A percentile compares a stretch with the other conserved stretches of the same genome.
Conservation (phyloP, 1,140 invertebrate genomes). For the Cheumatopsyche charites region DNA sequence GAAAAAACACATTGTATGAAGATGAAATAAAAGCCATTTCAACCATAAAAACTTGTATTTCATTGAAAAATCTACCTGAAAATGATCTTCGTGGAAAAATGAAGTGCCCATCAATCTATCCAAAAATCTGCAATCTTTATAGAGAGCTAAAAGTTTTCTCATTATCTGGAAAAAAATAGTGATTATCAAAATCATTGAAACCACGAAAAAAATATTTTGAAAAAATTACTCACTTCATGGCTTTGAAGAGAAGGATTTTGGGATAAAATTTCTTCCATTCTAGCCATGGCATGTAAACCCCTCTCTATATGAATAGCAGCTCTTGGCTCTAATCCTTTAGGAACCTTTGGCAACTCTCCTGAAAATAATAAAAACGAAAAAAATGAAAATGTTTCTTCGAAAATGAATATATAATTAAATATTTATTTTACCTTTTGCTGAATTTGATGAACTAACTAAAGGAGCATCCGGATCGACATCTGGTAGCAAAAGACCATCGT, state of each 20-base stretch:
- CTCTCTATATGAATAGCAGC: slow-evolving; percentile 76
- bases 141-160: slow-evolving; percentile 79
- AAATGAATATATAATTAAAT: not conserved
- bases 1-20: not conserved
- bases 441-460: slow-evolving; percentile 48
- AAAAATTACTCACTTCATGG: slow-evolving; percentile 62
- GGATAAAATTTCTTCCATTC: slow-evolving; percentile 77
- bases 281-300: slow-evolving; percentile 73
- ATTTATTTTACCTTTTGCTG: slow-evolving; percentile 14
- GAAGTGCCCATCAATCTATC: slow-evolving; percentile 84
- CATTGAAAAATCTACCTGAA: slow-evolving; percentile 58
- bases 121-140: slow-evolving; percentile 85
- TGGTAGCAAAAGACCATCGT: slow-evolving; percentile 48
- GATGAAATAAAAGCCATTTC: no score
- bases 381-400: not conserved
- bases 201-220: slow-evolving; percentile 31
- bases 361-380: slow-evolving; percentile 13
- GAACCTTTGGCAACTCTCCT: slow-evolving; percentile 57
- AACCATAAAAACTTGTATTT: no score
- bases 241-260: slow-evolving; percentile 74
- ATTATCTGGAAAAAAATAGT: slow-evolving; percentile 62
- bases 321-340: slow-evolving; percentile 64
- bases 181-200: not conserved
- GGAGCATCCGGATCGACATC: slow-evolving; percentile 46
- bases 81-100: slow-evolving; percentile 83